Evolutionary conservation across 2,113 vertebrate genomes (phyloP).

Genomic region (Melanocharis versteri): DNA sequence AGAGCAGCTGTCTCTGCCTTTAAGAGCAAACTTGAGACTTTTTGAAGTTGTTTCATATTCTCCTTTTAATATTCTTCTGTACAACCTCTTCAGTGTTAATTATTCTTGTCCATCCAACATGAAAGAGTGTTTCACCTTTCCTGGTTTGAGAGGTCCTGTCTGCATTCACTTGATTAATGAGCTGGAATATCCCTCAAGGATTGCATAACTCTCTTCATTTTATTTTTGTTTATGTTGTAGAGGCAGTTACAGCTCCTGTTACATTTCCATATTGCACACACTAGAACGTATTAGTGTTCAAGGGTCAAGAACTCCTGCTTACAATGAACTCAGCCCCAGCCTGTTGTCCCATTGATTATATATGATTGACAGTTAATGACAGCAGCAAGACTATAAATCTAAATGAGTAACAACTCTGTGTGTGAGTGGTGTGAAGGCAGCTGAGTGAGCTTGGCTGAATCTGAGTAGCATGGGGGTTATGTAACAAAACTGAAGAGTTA

Average conservation of each 20-base stretch:
- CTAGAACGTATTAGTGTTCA: neutral
- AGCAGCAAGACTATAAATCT: neutral
- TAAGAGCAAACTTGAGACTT: neutral
- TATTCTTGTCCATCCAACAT: neutral
- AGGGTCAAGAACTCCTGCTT: constrained; percentile 2
- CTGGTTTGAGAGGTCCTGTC: neutral
- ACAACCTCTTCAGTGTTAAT: neutral
- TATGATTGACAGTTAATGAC: neutral
- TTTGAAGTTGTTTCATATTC: neutral
- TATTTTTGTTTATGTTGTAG: constrained; percentile 42
- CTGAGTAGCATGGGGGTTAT: neutral
- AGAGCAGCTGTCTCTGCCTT: neutral
- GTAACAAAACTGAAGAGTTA: neutral
- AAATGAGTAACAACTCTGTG: neutral
- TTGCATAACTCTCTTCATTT: constrained; percentile 33
- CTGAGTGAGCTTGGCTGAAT: neutral
- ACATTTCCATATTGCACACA: neutral
- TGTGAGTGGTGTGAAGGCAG: neutral
- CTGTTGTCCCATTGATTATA: neutral
- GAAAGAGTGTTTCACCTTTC: neutral
- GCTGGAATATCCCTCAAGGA: constrained; percentile 38
- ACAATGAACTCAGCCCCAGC: neutral
- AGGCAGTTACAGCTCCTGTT: neutral
- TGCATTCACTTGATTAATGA: constrained; percentile 9
- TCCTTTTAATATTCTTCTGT: neutral